A percentile compares a stretch with the other conserved stretches of the same genome.
Evolutionary conservation across 37 sponge, comb jelly and placozoan species (phyloP).

Genomic region (Hexactinellida sp.): DNA sequence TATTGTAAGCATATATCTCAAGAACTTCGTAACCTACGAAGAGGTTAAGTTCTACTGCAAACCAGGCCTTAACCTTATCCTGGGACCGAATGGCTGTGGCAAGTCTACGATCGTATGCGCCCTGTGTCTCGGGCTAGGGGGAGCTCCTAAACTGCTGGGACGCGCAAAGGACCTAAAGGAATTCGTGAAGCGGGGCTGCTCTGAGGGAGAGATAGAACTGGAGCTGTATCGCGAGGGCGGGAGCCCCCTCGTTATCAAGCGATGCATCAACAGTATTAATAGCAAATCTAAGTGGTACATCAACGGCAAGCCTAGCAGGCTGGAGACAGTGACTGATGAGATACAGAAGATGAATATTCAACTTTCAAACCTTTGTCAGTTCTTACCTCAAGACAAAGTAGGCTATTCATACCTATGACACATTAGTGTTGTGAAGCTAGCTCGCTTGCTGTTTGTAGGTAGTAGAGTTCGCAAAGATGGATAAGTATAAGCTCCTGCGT

Average conservation of each 20-base stretch:
- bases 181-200: constrained; percentile 77
- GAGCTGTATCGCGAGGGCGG: constrained; percentile 34
- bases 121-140: constrained; percentile 86
- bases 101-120: constrained; percentile 97
- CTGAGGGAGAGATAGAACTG: constrained; percentile 60
- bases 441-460: constrained; percentile 24
- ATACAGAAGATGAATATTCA: constrained; percentile 63
- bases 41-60: constrained; percentile 51
- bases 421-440: no score
- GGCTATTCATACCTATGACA: no score
- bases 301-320: constrained; percentile 30
- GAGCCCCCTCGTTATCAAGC: constrained; percentile 31
- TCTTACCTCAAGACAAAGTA: constrained; percentile 75
- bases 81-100: constrained; percentile 95
- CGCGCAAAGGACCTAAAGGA: constrained; percentile 87
- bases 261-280: constrained; percentile 31
- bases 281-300: constrained; percentile 75
- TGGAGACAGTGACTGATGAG: constrained; percentile 31
- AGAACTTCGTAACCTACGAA: constrained; percentile 69
- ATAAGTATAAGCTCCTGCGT: constrained; percentile 45
- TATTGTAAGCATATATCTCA: constrained; percentile 22
- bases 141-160: constrained; percentile 58
- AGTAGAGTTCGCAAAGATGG: constrained; percentile 94
- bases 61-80: constrained; percentile 71
- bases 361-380: constrained; percentile 87